A percentile compares a stretch with the other conserved stretches of the same genome.
These are phyloP conservation scores for Acanthococcus lagerstroemiae DNA, from an alignment of 2,888 invertebrate species.

Conservation along the genomic window DNA sequence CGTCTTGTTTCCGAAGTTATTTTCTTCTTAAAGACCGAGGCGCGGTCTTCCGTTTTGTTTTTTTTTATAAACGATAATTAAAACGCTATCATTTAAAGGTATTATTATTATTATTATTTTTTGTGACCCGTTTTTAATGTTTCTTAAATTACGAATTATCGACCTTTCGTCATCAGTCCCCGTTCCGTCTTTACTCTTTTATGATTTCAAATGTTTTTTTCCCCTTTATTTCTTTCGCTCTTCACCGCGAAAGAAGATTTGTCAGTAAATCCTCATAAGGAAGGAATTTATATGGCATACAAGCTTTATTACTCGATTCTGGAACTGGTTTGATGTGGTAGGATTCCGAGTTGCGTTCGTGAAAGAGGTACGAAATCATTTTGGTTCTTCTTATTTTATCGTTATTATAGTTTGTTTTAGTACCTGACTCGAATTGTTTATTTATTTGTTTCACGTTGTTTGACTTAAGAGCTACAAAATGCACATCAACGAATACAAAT, in stretches of 20 bases:
- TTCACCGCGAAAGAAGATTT: not conserved
- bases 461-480: conserved; percentile 8
- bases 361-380: conserved; percentile 22
- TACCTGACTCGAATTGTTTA: conserved; percentile 21
- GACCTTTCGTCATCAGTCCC: not conserved
- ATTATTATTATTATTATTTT: not conserved
- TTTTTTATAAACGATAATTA: conserved; percentile 4
- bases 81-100: conserved; percentile 7
- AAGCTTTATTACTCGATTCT: conserved; percentile 18
- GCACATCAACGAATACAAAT: conserved; percentile 22
- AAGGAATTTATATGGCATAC: conserved; percentile 23
- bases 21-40: not conserved
- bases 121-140: not conserved
- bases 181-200: not conserved
- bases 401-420: conserved; percentile 20
- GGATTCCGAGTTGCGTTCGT: conserved; percentile 16
- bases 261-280: conserved; percentile 22
- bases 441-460: conserved; percentile 14
- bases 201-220: conserved; percentile 1
- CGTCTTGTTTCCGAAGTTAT: not conserved
- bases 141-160: not conserved
- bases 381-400: conserved; percentile 19
- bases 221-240: not conserved
- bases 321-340: conserved; percentile 16
- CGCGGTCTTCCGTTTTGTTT: not conserved